phyloP scores from a whole-genome alignment of 2,888 invertebrate species.

The Ophion ellenae region DNA sequence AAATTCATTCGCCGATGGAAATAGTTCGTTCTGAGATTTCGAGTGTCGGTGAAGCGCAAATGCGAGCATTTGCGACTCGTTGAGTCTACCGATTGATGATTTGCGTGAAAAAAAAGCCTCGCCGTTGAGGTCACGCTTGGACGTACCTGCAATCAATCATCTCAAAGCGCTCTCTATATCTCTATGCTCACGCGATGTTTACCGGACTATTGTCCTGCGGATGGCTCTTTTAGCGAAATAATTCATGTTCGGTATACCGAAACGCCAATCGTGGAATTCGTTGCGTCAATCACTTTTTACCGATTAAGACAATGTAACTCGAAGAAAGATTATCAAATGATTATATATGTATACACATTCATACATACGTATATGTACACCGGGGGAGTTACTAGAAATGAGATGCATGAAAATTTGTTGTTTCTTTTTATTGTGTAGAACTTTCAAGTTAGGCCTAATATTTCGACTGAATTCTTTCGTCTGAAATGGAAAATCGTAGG shows the following conservation, averaged over 20 bases:
- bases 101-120: neutral
- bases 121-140: neutral
- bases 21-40: no score
- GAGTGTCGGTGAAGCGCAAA: neutral
- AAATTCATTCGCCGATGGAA: no score
- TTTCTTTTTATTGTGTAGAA: no score
- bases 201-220: no score
- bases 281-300: no score
- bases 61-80: neutral
- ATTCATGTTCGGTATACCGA: no score
- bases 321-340: neutral
- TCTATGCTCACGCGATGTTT: neutral
- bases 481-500: no score
- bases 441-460: no score
- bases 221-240: no score
- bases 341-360: neutral
- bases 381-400: neutral
- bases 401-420: neutral
- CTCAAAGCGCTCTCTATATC: neutral
- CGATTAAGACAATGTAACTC: neutral
- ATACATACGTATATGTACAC: neutral
- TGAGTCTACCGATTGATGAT: neutral
- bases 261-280: no score
- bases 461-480: no score
- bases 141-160: constrained; percentile 9